phyloP scores from a whole-genome alignment of 2,888 invertebrate species.

The Sialis fuliginosa region DNA sequence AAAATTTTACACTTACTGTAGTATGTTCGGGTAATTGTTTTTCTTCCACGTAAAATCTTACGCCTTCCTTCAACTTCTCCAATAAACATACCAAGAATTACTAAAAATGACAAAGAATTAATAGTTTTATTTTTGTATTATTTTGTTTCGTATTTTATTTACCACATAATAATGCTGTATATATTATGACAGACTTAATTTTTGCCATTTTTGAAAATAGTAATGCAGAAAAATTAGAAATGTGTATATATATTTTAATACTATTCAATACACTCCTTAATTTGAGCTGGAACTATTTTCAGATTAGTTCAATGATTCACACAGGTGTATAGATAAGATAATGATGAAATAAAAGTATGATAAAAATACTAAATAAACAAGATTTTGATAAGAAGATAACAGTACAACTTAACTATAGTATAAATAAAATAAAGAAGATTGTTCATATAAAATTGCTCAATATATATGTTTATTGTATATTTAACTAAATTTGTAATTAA shows the following conservation, averaged over 20 bases:
- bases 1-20: slow-evolving; percentile 44
- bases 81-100: slow-evolving; percentile 42
- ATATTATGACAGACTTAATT: slow-evolving; percentile 2
- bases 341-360: not conserved
- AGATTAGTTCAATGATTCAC: not conserved
- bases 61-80: slow-evolving; percentile 59
- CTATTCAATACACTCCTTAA: too few relatives aligned
- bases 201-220: slow-evolving; percentile 1
- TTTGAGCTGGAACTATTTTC: too few relatives aligned
- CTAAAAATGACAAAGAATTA: slow-evolving; percentile 24
- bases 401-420: too few relatives aligned
- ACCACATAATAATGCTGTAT: slow-evolving; percentile 3
- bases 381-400: too few relatives aligned
- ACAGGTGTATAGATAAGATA: not conserved
- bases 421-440: too few relatives aligned
- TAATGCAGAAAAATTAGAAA: not conserved
- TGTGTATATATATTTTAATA: too few relatives aligned
- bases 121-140: not conserved
- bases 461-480: too few relatives aligned
- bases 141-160: not conserved
- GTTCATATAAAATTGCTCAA: too few relatives aligned
- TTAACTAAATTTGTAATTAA: too few relatives aligned
- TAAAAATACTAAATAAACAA: too few relatives aligned
- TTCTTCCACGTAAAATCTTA: slow-evolving; percentile 60
- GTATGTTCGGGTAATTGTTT: slow-evolving; percentile 59